Conservation (phyloP, 2,113 vertebrate genomes). For the Callipepla squamata region DNA sequence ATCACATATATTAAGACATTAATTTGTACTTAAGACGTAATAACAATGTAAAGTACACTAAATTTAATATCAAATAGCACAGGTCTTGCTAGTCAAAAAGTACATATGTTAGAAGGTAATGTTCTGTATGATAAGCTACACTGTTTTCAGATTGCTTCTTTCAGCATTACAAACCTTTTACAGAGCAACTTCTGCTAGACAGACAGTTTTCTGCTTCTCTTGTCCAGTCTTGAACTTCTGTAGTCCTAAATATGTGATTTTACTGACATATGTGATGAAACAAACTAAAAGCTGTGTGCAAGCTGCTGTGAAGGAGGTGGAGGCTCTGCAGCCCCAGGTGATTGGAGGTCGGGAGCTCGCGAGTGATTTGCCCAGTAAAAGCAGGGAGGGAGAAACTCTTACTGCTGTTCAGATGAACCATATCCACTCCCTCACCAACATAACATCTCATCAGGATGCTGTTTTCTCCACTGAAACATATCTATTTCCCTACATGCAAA, state of each 20-base stretch:
- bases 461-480: not conserved
- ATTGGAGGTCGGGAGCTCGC: constrained; percentile 46
- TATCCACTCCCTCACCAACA: not conserved
- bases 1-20: not conserved
- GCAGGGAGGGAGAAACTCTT: not conserved
- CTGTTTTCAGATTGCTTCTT: not conserved
- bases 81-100: not conserved
- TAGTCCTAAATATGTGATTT: constrained; percentile 1
- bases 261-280: constrained; percentile 33
- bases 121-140: not conserved
- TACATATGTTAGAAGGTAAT: not conserved
- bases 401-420: constrained; percentile 13
- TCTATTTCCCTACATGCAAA: not conserved
- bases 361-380: constrained; percentile 28
- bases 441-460: not conserved
- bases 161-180: constrained; percentile 55
- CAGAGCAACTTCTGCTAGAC: constrained; percentile 14
- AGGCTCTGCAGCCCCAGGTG: constrained; percentile 36
- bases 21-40: not conserved
- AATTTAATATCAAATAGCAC: not conserved
- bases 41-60: not conserved
- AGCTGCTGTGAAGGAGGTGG: constrained; percentile 51
- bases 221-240: not conserved
- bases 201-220: constrained; percentile 23
- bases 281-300: not conserved